These are phyloP conservation scores for Odontomyia ornata DNA, from an alignment of 2,888 invertebrate genomes.

Conservation along the genomic window DNA sequence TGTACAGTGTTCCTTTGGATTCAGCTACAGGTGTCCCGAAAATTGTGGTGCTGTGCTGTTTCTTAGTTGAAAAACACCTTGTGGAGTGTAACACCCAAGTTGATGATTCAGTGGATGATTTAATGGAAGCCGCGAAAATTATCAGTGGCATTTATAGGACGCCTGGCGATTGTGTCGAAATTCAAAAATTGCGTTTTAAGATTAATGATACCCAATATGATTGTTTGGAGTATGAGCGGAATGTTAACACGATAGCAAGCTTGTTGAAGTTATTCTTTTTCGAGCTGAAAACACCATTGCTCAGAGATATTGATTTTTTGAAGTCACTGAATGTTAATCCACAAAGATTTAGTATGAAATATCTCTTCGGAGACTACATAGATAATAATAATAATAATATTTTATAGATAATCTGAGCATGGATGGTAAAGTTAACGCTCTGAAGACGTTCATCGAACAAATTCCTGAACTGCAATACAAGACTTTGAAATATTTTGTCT, in stretches of 20 bases:
- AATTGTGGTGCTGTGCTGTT: constrained; percentile 27
- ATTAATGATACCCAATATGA: constrained; percentile 36
- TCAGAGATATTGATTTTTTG: constrained; percentile 29
- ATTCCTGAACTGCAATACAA: constrained; percentile 1
- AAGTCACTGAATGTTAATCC: constrained; percentile 31
- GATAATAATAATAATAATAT: background rate
- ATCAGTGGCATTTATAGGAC: constrained; percentile 31
- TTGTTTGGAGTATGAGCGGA: constrained; percentile 2
- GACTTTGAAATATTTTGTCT: constrained; percentile 19
- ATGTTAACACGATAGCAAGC: constrained; percentile 32
- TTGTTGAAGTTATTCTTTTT: constrained; percentile 41
- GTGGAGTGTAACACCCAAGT: background rate
- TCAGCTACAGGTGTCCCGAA: constrained; percentile 13
- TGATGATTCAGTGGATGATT: constrained; percentile 10
- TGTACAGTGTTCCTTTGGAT: constrained; percentile 20
- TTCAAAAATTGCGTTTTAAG: constrained; percentile 25
- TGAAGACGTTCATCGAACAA: constrained; percentile 23
- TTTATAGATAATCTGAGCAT: background rate
- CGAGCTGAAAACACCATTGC: constrained; percentile 33
- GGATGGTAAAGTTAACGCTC: background rate
- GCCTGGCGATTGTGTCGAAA: constrained; percentile 33
- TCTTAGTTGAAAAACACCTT: constrained; percentile 15
- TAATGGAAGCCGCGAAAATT: constrained; percentile 22
- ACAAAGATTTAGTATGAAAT: constrained; percentile 10
- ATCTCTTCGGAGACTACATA: background rate